Percentiles rank a stretch among this genome's conserved stretches.
Evolutionary conservation across 1,140 invertebrate species (phyloP).

Genomic region (Diorhabda elongata): DNA sequence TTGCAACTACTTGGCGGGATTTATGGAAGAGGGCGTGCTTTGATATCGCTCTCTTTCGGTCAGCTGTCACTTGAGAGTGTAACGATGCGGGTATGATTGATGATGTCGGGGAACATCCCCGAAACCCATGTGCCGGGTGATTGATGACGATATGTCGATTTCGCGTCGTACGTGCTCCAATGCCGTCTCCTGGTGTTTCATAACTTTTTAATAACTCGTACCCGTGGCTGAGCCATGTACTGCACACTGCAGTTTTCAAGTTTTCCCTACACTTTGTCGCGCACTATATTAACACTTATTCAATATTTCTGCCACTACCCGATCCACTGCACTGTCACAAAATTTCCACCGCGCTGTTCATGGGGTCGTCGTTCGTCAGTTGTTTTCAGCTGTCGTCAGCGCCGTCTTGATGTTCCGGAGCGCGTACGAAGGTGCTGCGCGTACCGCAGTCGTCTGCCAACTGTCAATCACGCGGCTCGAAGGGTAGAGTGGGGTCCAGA

Average conservation of each 20-base stretch:
- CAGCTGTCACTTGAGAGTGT: constrained; percentile 9
- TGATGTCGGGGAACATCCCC: constrained; percentile 19
- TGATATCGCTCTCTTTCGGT: not conserved
- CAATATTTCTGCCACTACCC: constrained; percentile 29
- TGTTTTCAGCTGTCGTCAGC: constrained; percentile 24
- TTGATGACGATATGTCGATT: constrained; percentile 20
- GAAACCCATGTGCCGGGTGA: constrained; percentile 25
- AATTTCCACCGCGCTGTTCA: constrained; percentile 17
- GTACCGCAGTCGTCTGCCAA: constrained; percentile 63
- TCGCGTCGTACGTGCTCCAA: not conserved
- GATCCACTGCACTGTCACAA: constrained; percentile 38
- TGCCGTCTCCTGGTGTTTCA: constrained; percentile 27
- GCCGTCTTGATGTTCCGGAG: constrained; percentile 34
- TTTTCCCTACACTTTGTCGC: constrained; percentile 43
- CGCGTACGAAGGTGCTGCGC: constrained; percentile 55
- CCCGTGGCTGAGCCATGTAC: constrained; percentile 64
- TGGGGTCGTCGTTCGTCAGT: constrained; percentile 12
- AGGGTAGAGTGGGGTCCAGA: constrained; percentile 52
- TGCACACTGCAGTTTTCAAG: constrained; percentile 48
- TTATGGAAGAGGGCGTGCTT: not conserved
- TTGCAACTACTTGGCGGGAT: not conserved
- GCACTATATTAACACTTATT: constrained; percentile 38
- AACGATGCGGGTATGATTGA: constrained; percentile 24
- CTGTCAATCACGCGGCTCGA: constrained; percentile 59
- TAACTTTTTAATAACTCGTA: constrained; percentile 43